A percentile compares a stretch with the other conserved stretches of the same genome.
Evolutionary conservation across 2,888 invertebrate genomes (phyloP).

Genomic region (Cristatella mucedo): DNA sequence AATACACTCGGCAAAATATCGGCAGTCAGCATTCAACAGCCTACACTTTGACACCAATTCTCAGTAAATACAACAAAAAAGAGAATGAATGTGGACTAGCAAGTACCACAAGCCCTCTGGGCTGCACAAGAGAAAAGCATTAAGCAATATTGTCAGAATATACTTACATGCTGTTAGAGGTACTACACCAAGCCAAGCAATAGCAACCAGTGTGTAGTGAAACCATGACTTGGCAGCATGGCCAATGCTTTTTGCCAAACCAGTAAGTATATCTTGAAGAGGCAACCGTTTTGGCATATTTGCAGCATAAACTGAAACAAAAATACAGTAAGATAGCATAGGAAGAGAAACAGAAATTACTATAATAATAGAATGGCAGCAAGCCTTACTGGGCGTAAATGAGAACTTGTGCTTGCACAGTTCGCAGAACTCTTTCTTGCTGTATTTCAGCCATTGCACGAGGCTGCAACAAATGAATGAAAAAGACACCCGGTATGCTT

Average conservation of each 20-base stretch:
- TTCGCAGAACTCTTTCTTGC: constrained; percentile 94
- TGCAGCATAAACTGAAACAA: constrained; percentile 68
- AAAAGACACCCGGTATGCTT: too few species aligned
- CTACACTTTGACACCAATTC: too few species aligned
- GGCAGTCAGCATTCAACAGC: too few species aligned
- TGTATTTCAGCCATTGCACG: constrained; percentile 97
- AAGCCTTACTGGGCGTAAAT: constrained; percentile 76
- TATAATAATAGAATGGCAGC: too few species aligned
- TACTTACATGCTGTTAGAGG: constrained; percentile 72
- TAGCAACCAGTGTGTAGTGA: constrained; percentile 85
- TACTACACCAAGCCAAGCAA: constrained; percentile 92
- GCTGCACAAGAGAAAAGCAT: too few species aligned
- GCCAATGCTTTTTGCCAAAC: constrained; percentile 68
- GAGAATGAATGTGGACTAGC: too few species aligned
- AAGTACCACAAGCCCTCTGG: too few species aligned
- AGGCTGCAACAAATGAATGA: constrained; percentile 44
- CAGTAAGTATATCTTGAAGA: constrained; percentile 74
- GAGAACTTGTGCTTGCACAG: constrained; percentile 91
- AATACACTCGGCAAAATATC: too few species aligned
- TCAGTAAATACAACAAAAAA: too few species aligned
- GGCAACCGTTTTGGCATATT: constrained; percentile 98
- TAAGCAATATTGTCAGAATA: neutral
- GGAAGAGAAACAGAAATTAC: too few species aligned
- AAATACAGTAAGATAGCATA: too few species aligned
- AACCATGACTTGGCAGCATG: constrained; percentile 90